phyloP scores from a whole-genome alignment of 2,888 invertebrate genomes.

The Fragum fragum region DNA sequence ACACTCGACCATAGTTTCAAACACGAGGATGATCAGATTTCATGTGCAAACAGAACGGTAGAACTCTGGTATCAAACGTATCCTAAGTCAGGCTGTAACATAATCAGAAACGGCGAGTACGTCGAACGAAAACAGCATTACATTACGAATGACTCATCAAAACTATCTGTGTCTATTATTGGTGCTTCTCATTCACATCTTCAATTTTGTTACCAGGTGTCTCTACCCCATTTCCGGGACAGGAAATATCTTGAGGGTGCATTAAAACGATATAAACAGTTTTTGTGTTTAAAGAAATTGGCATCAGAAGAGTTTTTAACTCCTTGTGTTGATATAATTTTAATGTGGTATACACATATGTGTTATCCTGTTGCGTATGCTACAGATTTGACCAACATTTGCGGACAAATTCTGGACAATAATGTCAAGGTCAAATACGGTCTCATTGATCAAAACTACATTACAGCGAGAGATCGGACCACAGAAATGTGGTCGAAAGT shows the following conservation, averaged over 20 bases:
- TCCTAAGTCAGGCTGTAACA: conserved; percentile 55
- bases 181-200: conserved; percentile 47
- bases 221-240: conserved; percentile 63
- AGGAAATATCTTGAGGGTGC: conserved; percentile 55
- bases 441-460: conserved; percentile 37
- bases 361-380: conserved; percentile 58
- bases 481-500: conserved; percentile 47
- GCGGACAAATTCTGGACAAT: conserved; percentile 57
- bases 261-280: conserved; percentile 59
- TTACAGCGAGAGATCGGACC: conserved; percentile 45
- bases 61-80: conserved; percentile 60
- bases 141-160: conserved; percentile 34
- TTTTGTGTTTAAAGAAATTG: conserved; percentile 50
- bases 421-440: conserved; percentile 50
- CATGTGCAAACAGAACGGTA: conserved; percentile 46
- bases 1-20: conserved; percentile 46
- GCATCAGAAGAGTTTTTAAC: conserved; percentile 53
- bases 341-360: conserved; percentile 66
- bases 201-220: conserved; percentile 63
- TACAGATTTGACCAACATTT: conserved; percentile 50
- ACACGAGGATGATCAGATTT: conserved; percentile 27
- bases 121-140: conserved; percentile 40
- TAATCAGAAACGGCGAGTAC: conserved; percentile 56
- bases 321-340: conserved; percentile 59
- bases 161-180: conserved; percentile 40